Evolutionary conservation across 2,888 invertebrate genomes (phyloP), one percentile per base, ranked within the genome.

Genomic region (Acrobasis repandana): DNA sequence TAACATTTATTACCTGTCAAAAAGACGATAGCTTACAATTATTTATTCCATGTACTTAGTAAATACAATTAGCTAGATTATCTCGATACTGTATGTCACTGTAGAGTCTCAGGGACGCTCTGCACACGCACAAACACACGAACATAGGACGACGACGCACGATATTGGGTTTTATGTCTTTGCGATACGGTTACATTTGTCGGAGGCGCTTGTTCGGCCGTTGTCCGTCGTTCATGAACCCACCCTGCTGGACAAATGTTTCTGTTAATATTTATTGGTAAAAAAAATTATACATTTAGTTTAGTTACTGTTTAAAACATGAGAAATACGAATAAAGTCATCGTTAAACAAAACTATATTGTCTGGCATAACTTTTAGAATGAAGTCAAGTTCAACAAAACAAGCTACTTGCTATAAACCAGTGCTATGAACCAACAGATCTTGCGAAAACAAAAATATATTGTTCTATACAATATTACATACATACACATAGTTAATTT

Each of bases 31-130:
- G 82, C 88, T 92, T 89, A 90, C 79, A 86, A 85, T 87, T 80
- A 87, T 81, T 77, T 77, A 82, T 79, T 83, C 73, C 80, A 81
- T 90, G 90, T 89, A 90, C 92, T 92, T 90, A 90, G 91, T 91
- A 90, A 91, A 91, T 92, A 92, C 83, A 92, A 92, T 90, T 92
- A 85, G 80, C 90, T 91, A 90, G 82, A 88, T 90, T 85, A 82
- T 80, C 75, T 66, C 69, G 77, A 77, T 79, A 79, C 76, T 77
- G 77, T 61, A 75, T 80, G 83, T 85, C 86, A 84, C 82, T 83
- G 83, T 80, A 81, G 82, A 85, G 86, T 85, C 81, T 85, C 80
- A 70, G 74, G 75, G 72, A 63, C 68, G 75, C 75, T 77, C 76
- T 56, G 72, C 75, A 73, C 72, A 79, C 82, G 79, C 83, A 80